Evolutionary conservation across 2,888 invertebrate genomes (phyloP), one percentile per base, ranked within the genome.

Genomic region (Lutraria lutraria): DNA sequence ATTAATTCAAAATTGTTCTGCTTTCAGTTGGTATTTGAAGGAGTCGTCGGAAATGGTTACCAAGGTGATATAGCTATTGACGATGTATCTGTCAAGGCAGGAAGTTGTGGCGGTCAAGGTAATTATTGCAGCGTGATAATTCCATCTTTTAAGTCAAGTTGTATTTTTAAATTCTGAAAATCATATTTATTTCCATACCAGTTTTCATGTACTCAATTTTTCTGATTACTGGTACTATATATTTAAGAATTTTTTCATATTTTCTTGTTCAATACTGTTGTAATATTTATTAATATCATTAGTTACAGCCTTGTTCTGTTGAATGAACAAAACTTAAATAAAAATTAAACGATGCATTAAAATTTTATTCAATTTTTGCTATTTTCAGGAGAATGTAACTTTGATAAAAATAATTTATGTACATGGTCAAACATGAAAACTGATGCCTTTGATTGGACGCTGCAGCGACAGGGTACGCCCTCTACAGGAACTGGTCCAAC

Each of bases 31-130:
- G 94, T 95, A 93, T 93, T 95, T 90, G 94, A 94, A 86, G 95
- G 93, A 4, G 92, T 93, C 1, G 93, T 94, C 34, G 95, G 95
- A 19, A 93, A 90, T 83, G 94, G 95, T 83, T 91, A 89, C 83
- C 89, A 92, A 53, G 96, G 96, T 31, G 96, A 95, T 88, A 96
- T 96, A 25, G 96, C 96, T 52, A 92, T 97, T 52, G 97, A 97
- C 92, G 96, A 96, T 89, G 94, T 97, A 82, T 80, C 84, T 1
- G 94, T 96, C 6, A 90, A 81, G 10, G 89, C 93, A 68, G 96
- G 96, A 16, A 83, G 94, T 21, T 96, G 96, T 90, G 89, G 88
- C 34, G 80, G 82, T 10, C 88, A 88, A 89, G 94, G 95, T 94
- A 88, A 81, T 81, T 81, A 6, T 43, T 15, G 15, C 34, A n/a